Evolutionary conservation across 2,888 invertebrate genomes (phyloP).

Genomic region (Lathronympha strigana): DNA sequence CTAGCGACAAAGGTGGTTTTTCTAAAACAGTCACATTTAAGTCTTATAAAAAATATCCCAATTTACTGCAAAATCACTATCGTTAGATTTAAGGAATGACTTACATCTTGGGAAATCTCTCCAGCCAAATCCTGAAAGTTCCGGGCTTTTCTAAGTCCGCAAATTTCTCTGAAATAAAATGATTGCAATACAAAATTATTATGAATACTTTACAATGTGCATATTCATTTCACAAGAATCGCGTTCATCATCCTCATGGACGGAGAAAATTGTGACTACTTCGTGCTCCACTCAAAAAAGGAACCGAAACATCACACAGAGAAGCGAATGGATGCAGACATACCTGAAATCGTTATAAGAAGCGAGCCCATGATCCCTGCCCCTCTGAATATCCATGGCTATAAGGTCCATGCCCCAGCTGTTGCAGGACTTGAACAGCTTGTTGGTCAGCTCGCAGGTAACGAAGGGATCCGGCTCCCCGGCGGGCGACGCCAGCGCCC

Average conservation of each 20-base stretch:
- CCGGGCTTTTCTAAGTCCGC: constrained; percentile 88
- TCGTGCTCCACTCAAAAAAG: no score
- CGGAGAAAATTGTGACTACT: no score
- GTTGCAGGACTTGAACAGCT: constrained; percentile 75
- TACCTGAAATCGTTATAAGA: constrained; percentile 86
- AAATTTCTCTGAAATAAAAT: constrained; percentile 87
- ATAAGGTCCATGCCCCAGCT: constrained; percentile 85
- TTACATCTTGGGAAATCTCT: constrained; percentile 87
- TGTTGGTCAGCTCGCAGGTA: constrained; percentile 76
- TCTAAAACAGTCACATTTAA: no score
- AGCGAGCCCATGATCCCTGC: constrained; percentile 86
- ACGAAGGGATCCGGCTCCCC: constrained; percentile 84
- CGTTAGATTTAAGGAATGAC: constrained; percentile 46
- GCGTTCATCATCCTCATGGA: no score
- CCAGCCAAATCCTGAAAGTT: constrained; percentile 88
- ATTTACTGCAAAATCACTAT: no score
- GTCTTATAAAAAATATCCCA: no score
- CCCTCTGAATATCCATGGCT: constrained; percentile 86
- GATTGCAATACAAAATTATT: background rate
- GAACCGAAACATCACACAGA: no score
- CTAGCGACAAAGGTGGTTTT: no score
- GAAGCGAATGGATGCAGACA: no score
- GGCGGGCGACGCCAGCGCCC: constrained; percentile 81
- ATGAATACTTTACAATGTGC: no score
- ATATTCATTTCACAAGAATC: no score